Conservation (phyloP, 2,797 vertebrate genomes). For the Clarias laeviceps region DNA sequence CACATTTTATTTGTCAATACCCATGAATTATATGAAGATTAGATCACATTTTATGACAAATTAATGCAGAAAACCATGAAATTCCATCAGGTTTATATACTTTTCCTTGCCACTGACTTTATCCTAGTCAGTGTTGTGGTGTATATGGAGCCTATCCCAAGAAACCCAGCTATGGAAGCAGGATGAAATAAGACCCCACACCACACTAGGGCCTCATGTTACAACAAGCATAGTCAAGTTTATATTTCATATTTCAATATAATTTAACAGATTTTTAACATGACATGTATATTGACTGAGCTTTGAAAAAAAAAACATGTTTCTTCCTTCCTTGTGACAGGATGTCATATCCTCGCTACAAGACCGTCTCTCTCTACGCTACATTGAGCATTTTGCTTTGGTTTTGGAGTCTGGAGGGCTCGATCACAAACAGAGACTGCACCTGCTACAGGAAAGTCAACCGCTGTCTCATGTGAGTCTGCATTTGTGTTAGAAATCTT, state of each 20-base stretch:
- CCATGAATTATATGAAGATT: too few species aligned
- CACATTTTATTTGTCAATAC: too few species aligned
- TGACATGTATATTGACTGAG: background rate
- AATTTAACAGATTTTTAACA: background rate
- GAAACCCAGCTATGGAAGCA: background rate
- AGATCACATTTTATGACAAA: too few species aligned
- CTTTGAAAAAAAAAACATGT: background rate
- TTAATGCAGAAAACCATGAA: too few species aligned
- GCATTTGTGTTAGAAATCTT: background rate
- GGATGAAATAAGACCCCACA: background rate
- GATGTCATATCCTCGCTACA: slow-evolving; percentile 97
- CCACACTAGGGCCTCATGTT: background rate
- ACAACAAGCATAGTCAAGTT: too few species aligned
- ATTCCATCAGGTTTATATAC: too few species aligned
- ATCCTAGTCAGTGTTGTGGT: background rate
- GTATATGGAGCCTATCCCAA: background rate
- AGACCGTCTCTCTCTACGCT: slow-evolving; percentile 94
- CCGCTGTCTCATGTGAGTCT: slow-evolving; percentile 91
- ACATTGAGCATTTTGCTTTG: slow-evolving; percentile 97
- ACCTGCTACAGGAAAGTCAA: slow-evolving; percentile 95
- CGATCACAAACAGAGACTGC: slow-evolving; percentile 89
- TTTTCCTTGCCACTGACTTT: background rate
- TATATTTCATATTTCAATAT: background rate
- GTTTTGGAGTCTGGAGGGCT: slow-evolving; percentile 91
- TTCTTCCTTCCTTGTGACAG: slow-evolving; percentile 67